Percentiles rank a stretch among this genome's conserved stretches.
Evolutionary conservation across 1,140 invertebrate species (phyloP).

Genomic region (Trypoxylus dichotomus): DNA sequence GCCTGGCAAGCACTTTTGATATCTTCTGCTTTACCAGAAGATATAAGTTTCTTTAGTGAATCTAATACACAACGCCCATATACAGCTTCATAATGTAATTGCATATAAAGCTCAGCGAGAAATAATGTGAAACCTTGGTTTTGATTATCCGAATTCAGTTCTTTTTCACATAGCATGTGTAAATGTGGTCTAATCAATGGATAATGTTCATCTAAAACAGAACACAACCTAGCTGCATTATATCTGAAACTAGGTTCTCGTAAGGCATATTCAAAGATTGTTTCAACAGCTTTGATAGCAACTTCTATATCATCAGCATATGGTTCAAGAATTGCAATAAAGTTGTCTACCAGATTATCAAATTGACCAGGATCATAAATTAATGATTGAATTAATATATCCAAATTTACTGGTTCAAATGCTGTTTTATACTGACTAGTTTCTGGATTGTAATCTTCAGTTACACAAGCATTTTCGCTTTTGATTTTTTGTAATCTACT

Average conservation of each 20-base stretch:
- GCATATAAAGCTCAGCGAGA: slow-evolving; percentile 50
- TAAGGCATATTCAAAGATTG: slow-evolving; percentile 46
- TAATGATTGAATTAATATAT: slow-evolving; percentile 45
- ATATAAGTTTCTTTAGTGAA: slow-evolving; percentile 43
- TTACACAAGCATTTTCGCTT: not conserved
- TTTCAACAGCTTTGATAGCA: slow-evolving; percentile 39
- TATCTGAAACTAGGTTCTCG: slow-evolving; percentile 48
- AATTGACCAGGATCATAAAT: slow-evolving; percentile 51
- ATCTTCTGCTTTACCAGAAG: slow-evolving; percentile 51
- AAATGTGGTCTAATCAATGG: slow-evolving; percentile 45
- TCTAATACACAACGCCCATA: slow-evolving; percentile 46
- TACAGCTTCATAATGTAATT: slow-evolving; percentile 43
- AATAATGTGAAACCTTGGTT: slow-evolving; percentile 47
- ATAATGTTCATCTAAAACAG: slow-evolving; percentile 44
- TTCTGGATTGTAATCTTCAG: not conserved
- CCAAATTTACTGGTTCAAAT: slow-evolving; percentile 36
- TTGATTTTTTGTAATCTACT: slow-evolving; percentile 27
- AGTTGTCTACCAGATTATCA: slow-evolving; percentile 47
- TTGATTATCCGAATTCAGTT: slow-evolving; percentile 41
- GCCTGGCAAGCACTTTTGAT: slow-evolving; percentile 60
- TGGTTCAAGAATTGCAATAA: slow-evolving; percentile 47
- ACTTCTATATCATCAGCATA: slow-evolving; percentile 43
- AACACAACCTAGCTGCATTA: slow-evolving; percentile 48
- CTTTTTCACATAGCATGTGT: slow-evolving; percentile 44
- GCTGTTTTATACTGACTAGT: not conserved